These are phyloP conservation scores for Helobdella robusta DNA, from an alignment of 2,888 invertebrate species.

Conservation along the genomic window DNA sequence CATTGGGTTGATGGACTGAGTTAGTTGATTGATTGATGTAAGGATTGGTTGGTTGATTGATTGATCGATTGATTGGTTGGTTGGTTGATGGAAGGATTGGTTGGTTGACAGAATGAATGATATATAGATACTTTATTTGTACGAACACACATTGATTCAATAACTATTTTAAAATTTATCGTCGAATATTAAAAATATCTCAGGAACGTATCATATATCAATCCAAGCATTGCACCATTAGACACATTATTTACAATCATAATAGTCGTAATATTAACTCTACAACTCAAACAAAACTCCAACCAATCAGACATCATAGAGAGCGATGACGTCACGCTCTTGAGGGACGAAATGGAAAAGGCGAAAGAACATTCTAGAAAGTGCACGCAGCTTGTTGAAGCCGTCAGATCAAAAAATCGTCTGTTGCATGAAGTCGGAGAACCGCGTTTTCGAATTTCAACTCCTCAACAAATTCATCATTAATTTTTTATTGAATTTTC, in stretches of 20 bases:
- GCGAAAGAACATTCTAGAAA: conserved; percentile 48
- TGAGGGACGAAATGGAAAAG: conserved; percentile 48
- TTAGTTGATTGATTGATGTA: too few species aligned
- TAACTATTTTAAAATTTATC: too few species aligned
- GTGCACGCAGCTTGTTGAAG: conserved; percentile 45
- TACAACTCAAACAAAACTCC: too few species aligned
- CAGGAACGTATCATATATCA: too few species aligned
- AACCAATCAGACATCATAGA: conserved; percentile 51
- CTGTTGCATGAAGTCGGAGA: conserved; percentile 30
- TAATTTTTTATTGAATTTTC: too few species aligned
- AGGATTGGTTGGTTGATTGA: not conserved
- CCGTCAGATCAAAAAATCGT: conserved; percentile 47
- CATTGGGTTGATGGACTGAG: conserved; percentile 51
- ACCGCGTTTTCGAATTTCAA: not conserved
- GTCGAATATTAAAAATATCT: too few species aligned
- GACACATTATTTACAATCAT: too few species aligned
- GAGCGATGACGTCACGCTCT: conserved; percentile 48
- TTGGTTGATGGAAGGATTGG: not conserved
- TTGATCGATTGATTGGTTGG: not conserved
- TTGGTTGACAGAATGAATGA: not conserved
- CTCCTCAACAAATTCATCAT: too few species aligned
- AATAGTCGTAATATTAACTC: too few species aligned
- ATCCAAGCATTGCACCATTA: too few species aligned
- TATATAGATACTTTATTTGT: not conserved
- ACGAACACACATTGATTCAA: not conserved